Evolutionary conservation across 2,888 invertebrate species (phyloP).

Genomic region (Sarcophaga rosellei): DNA sequence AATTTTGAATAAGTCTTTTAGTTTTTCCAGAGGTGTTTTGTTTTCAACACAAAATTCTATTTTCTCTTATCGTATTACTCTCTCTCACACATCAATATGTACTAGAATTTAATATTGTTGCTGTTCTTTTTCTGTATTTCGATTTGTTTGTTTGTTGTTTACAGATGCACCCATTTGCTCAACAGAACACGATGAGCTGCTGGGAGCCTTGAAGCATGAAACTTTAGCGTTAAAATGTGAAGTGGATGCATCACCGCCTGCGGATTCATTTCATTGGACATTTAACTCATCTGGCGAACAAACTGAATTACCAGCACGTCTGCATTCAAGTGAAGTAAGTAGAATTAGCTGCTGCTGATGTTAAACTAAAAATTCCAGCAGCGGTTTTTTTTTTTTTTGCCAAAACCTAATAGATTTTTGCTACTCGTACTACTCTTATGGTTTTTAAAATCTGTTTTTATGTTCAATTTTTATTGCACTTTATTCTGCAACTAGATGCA

Average conservation of each 20-base stretch:
- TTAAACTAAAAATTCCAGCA: not conserved
- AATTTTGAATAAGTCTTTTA: too few relatives aligned
- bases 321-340: conserved; percentile 82
- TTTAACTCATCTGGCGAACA: conserved; percentile 95
- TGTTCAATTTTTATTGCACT: too few relatives aligned
- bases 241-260: conserved; percentile 93
- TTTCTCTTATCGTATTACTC: conserved; percentile 11
- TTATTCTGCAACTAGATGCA: too few relatives aligned
- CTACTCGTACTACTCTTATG: too few relatives aligned
- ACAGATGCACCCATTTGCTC: conserved; percentile 87
- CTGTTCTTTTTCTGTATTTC: conserved; percentile 25
- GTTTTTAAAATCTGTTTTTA: too few relatives aligned
- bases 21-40: not conserved
- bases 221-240: conserved; percentile 92
- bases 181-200: conserved; percentile 89
- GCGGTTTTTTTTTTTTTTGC: too few relatives aligned
- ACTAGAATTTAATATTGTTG: not conserved
- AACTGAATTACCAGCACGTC: conserved; percentile 88
- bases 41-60: not conserved
- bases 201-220: conserved; percentile 93
- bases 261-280: conserved; percentile 94
- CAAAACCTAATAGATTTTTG: too few relatives aligned
- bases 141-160: conserved; percentile 46
- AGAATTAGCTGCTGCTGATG: not conserved
- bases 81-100: not conserved